These are phyloP conservation scores for Periphyllus acericola DNA, from an alignment of 2,888 invertebrate species.

Conservation along the genomic window DNA sequence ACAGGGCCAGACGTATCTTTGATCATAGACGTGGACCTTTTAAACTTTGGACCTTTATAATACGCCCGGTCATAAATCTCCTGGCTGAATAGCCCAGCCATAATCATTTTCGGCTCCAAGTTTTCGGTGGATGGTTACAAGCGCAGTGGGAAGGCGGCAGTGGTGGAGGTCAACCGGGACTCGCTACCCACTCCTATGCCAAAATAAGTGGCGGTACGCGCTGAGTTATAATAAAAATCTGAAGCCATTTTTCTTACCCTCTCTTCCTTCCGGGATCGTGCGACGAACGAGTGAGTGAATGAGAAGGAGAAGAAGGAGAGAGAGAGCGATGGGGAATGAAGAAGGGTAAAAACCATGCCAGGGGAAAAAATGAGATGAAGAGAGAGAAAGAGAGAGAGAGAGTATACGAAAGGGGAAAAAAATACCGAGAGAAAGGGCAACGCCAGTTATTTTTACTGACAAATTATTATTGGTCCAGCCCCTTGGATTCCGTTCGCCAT, in stretches of 20 bases:
- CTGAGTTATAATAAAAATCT: constrained; percentile 60
- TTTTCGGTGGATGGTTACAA: constrained; percentile 16
- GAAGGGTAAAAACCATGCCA: background rate
- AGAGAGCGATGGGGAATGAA: background rate
- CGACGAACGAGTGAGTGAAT: background rate
- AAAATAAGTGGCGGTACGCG: constrained; percentile 43
- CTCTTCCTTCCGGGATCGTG: background rate
- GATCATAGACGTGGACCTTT: constrained; percentile 50
- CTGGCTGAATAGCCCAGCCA: constrained; percentile 32
- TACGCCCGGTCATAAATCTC: constrained; percentile 52
- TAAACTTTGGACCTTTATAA: constrained; percentile 58
- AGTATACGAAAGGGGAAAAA: too few relatives aligned
- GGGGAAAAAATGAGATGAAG: background rate
- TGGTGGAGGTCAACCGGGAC: constrained; percentile 45
- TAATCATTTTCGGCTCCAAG: constrained; percentile 59
- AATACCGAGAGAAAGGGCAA: background rate
- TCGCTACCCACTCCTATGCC: background rate
- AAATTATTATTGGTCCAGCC: constrained; percentile 51
- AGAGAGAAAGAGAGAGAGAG: background rate
- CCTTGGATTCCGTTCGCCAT: constrained; percentile 12
- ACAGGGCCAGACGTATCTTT: constrained; percentile 50
- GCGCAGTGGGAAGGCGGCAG: background rate
- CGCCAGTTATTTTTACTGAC: constrained; percentile 51
- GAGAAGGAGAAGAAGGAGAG: background rate
- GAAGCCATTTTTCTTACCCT: constrained; percentile 47